Evolutionary conservation across 2,888 invertebrate species (phyloP), one percentile per base, ranked within the genome.

Genomic region (Agonopterix heracliana): DNA sequence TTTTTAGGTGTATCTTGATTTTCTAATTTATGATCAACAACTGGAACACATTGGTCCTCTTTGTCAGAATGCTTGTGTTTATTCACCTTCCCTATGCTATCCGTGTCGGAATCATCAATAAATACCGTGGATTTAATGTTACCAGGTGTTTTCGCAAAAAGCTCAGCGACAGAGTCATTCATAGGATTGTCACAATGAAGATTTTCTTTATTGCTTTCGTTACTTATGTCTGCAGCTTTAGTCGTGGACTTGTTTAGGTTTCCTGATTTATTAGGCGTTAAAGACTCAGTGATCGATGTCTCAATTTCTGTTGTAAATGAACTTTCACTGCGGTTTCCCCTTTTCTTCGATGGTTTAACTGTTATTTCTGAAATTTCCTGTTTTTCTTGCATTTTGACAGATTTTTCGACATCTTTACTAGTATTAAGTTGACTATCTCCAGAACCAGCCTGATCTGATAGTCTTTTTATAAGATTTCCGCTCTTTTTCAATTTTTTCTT

Each of bases 31-130:
- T 74, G 67, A 44, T 68, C 57, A 46, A 82, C 62, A 47, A 77
- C 71, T 36, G 85, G 85, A 1, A 83, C 85, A 71, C 82, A 81
- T 60, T 86, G 85, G 55, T 85, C 83, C 56, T 68, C 81, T 57
- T 50, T 59, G 35, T 74, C 63, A 46, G 56, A 36, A 38, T 59
- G 50, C 54, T 66, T 56, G 48, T 60, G 48, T 41, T 57, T 57
- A 43, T 46, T 55, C 7, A 52, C 50, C 51, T 72, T 66, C 4
- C 43, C 57, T 48, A 49, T 42, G 48, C 58, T 70, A 26, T 57
- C 66, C 35, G 68, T 54, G 58, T 84, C 78, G 1, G 75, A 74
- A 62, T 85, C 81, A 47, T 86, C 85, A 51, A 80, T 74, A 34
- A 71, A 62, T 14, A 84, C 59, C 11, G 68, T 55, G 13, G 78